Percentiles rank a stretch among this genome's conserved stretches.
phyloP scores from a whole-genome alignment of 2,113 vertebrate species.

The Steatornis caripensis region DNA sequence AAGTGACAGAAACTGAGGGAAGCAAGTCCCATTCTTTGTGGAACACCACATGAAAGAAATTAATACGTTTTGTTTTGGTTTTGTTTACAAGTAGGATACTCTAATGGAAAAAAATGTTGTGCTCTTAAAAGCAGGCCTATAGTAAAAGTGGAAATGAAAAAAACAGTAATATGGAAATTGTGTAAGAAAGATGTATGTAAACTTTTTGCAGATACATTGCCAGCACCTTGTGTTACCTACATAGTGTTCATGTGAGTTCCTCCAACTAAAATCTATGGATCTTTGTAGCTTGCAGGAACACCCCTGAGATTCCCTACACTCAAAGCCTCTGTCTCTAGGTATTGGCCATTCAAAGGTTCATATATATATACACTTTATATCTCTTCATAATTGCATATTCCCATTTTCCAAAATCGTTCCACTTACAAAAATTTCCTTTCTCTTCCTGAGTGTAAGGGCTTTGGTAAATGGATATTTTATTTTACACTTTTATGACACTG shows the following conservation, averaged over 20 bases:
- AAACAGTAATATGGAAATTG: neutral
- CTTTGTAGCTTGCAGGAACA: neutral
- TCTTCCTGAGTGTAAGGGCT: neutral
- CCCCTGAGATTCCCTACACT: neutral
- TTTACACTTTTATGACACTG: neutral
- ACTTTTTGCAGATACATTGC: neutral
- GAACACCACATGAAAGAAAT: neutral
- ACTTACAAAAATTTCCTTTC: neutral
- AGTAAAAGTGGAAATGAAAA: neutral
- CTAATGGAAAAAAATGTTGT: neutral
- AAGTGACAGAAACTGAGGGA: neutral
- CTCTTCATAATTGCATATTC: neutral
- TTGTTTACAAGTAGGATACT: neutral
- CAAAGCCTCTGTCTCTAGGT: neutral
- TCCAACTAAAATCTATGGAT: neutral
- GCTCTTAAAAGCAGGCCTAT: neutral
- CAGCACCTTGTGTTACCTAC: neutral
- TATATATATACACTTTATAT: neutral
- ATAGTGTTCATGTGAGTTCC: neutral
- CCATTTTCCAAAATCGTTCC: neutral
- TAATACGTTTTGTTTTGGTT: neutral
- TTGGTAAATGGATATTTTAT: neutral
- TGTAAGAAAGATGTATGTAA: neutral
- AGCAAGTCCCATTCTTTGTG: neutral
- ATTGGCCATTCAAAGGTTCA: neutral